Evolutionary conservation across 1,140 invertebrate genomes (phyloP).

Genomic region (Trachymyrmex septentrionalis): DNA sequence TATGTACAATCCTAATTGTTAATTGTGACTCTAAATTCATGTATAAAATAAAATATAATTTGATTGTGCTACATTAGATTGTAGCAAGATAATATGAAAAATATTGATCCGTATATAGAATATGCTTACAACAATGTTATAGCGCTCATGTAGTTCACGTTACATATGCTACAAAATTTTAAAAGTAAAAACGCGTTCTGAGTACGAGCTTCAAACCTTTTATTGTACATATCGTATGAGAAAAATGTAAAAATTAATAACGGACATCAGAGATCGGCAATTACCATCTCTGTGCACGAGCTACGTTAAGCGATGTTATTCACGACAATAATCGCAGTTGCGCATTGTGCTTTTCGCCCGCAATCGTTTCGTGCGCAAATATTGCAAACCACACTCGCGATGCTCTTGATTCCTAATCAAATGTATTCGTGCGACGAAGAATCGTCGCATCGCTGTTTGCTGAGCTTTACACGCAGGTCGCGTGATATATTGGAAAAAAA

Average conservation of each 20-base stretch:
- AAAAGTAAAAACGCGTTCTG: too few species aligned
- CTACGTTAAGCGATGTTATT: not conserved
- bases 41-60: not conserved
- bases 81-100: not conserved
- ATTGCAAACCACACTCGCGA: constrained; percentile 16
- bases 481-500: constrained; percentile 35
- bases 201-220: too few species aligned
- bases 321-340: constrained; percentile 44
- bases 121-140: too few species aligned
- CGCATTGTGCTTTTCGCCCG: constrained; percentile 23
- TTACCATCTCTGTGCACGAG: not conserved
- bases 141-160: too few species aligned
- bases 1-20: not conserved
- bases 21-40: not conserved
- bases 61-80: not conserved
- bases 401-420: constrained; percentile 62
- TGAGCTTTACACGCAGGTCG: constrained; percentile 35
- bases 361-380: constrained; percentile 63
- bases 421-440: constrained; percentile 38
- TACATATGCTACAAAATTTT: too few species aligned
- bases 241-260: constrained; percentile 17
- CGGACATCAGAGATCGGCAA: not conserved
- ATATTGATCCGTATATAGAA: not conserved
- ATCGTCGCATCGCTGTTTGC: constrained; percentile 46
- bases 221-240: not conserved